These are phyloP conservation scores for Linyphia triangularis DNA, from an alignment of 2,888 invertebrate species.

Conservation along the genomic window DNA sequence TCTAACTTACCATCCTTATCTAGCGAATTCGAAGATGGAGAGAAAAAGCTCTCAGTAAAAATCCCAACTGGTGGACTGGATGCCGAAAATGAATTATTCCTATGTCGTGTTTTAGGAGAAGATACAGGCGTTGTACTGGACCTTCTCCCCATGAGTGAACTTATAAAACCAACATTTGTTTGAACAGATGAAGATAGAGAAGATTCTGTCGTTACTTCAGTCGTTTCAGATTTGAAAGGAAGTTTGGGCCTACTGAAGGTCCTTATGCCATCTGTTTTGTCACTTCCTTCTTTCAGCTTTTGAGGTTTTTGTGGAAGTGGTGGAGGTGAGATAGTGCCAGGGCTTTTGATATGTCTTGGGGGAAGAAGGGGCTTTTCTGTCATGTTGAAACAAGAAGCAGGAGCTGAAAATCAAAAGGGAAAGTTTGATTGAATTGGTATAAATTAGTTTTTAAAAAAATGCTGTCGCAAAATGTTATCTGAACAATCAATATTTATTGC, in stretches of 20 bases:
- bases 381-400: constrained; percentile 7
- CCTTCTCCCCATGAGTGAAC: constrained; percentile 57
- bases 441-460: no score
- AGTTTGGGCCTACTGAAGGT: constrained; percentile 56
- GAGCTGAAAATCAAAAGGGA: constrained; percentile 17
- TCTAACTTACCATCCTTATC: constrained; percentile 64
- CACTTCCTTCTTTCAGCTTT: constrained; percentile 50
- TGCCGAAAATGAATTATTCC: constrained; percentile 15
- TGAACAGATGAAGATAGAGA: background rate
- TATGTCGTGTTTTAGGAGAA: constrained; percentile 48
- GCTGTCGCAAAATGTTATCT: no score
- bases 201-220: constrained; percentile 16
- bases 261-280: constrained; percentile 38
- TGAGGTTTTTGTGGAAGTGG: constrained; percentile 67
- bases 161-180: constrained; percentile 45
- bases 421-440: no score
- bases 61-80: background rate
- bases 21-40: constrained; percentile 61
- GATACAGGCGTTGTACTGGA: constrained; percentile 32
- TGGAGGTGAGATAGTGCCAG: constrained; percentile 44
- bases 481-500: no score
- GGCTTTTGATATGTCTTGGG: constrained; percentile 35
- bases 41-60: constrained; percentile 43
- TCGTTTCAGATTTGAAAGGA: constrained; percentile 30
- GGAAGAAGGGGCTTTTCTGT: constrained; percentile 56